Percentiles rank a stretch among this genome's conserved stretches.
Evolutionary conservation across 37 sponge, comb jelly and placozoan species (phyloP).

Genomic region (Geodia barretti): DNA sequence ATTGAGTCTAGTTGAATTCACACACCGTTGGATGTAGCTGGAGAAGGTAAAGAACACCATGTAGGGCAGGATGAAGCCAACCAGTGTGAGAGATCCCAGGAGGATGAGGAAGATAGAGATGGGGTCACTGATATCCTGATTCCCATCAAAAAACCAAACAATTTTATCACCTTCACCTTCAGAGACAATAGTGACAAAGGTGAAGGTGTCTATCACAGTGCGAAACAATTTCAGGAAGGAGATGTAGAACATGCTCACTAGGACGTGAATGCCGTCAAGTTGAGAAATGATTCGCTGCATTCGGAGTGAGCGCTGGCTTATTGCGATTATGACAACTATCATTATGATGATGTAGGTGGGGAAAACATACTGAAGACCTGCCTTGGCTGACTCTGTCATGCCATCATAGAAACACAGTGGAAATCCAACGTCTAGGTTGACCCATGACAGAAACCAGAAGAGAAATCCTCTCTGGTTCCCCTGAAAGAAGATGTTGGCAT

Average conservation of each 20-base stretch:
- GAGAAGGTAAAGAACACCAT: slow-evolving; percentile 13
- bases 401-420: slow-evolving; percentile 71
- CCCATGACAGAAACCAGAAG: slow-evolving; percentile 30
- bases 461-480: slow-evolving; percentile 9
- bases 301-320: slow-evolving; percentile 9
- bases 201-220: slow-evolving; percentile 29
- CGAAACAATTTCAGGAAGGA: slow-evolving; percentile 42
- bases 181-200: slow-evolving; percentile 9
- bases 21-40: background rate
- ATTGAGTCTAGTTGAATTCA: background rate
- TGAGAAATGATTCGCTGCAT: slow-evolving; percentile 7
- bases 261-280: slow-evolving; percentile 11
- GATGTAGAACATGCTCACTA: slow-evolving; percentile 51
- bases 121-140: background rate
- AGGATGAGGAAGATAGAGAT: slow-evolving; percentile 14
- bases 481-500: slow-evolving; percentile 28
- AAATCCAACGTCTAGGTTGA: slow-evolving; percentile 59
- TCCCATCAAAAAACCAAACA: slow-evolving; percentile 48
- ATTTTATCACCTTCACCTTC: background rate
- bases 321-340: slow-evolving; percentile 12
- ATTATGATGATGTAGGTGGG: slow-evolving; percentile 62
- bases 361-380: slow-evolving; percentile 50
- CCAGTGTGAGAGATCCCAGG: background rate
- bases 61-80: slow-evolving; percentile 24
- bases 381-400: slow-evolving; percentile 52